Percentiles rank a stretch among this genome's conserved stretches.
Conservation (phyloP, 2,888 invertebrate species). For the Piscicola geometra region DNA sequence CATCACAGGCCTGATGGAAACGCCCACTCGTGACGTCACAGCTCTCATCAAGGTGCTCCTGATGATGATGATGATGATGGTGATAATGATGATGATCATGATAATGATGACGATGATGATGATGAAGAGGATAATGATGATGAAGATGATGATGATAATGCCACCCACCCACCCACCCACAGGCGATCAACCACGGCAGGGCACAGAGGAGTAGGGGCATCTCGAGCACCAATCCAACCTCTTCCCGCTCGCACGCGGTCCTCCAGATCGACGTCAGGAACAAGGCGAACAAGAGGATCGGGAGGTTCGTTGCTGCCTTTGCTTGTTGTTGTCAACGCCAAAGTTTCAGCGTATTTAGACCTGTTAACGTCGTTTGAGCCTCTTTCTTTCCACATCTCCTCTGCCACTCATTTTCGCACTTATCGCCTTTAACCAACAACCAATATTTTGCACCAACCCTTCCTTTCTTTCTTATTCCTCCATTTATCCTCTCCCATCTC, state of each 20-base stretch:
- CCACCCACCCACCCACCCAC: not conserved
- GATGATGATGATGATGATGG: constrained; percentile 4
- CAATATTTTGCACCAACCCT: not conserved
- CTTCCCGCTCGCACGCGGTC: constrained; percentile 55
- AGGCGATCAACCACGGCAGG: constrained; percentile 54
- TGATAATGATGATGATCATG: constrained; percentile 8
- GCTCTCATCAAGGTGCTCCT: constrained; percentile 38
- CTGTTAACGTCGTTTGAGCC: not conserved
- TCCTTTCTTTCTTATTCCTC: not conserved
- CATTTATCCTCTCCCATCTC: not conserved
- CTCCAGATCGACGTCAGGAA: constrained; percentile 52
- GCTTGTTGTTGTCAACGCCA: not conserved
- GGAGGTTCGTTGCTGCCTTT: constrained; percentile 46
- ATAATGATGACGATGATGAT: constrained; percentile 20
- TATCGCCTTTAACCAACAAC: not conserved
- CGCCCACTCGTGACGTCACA: constrained; percentile 46
- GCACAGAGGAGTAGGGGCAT: constrained; percentile 52
- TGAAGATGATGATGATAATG: constrained; percentile 18
- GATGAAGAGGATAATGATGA: constrained; percentile 2
- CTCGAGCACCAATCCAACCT: constrained; percentile 53
- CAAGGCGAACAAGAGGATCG: constrained; percentile 46
- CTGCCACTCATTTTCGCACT: too few species aligned
- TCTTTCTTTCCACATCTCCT: too few species aligned
- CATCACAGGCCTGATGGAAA: constrained; percentile 54
- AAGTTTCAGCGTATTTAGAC: not conserved